Percentiles rank a stretch among this genome's conserved stretches.
phyloP scores from a whole-genome alignment of 2,888 invertebrate species.

The Dicycla oo region DNA sequence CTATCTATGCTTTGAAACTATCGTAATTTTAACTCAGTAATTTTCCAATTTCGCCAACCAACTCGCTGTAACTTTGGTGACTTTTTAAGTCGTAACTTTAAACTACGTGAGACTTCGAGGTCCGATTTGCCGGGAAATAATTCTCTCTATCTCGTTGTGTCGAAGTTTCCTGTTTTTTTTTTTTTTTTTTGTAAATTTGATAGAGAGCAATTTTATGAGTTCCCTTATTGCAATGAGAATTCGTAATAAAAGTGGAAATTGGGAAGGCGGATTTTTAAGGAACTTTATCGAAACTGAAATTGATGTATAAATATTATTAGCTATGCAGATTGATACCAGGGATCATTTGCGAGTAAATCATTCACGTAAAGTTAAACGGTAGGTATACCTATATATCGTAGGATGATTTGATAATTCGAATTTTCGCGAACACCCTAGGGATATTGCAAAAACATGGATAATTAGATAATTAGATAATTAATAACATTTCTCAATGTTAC shows the following conservation, averaged over 20 bases:
- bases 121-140: constrained; percentile 48
- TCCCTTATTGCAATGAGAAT: constrained; percentile 8
- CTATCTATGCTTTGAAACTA: constrained; percentile 51
- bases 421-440: too few species aligned
- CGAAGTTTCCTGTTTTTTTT: too few species aligned
- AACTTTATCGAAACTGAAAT: not conserved
- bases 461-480: too few species aligned
- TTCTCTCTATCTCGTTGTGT: constrained; percentile 22
- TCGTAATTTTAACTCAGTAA: constrained; percentile 59
- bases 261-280: not conserved
- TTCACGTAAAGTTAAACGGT: not conserved
- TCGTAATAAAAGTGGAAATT: not conserved
- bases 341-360: not conserved
- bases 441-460: too few species aligned
- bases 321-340: not conserved
- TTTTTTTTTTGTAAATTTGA: constrained; percentile 15
- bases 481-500: too few species aligned
- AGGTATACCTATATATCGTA: too few species aligned
- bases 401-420: too few species aligned
- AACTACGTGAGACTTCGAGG: constrained; percentile 41
- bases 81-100: constrained; percentile 55
- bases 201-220: constrained; percentile 13
- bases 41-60: constrained; percentile 57
- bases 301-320: too few species aligned
- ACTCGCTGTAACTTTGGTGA: constrained; percentile 33